A percentile compares a stretch with the other conserved stretches of the same genome.
Evolutionary conservation across 2,797 vertebrate genomes (phyloP).

Genomic region (Hemitrygon akajei): DNA sequence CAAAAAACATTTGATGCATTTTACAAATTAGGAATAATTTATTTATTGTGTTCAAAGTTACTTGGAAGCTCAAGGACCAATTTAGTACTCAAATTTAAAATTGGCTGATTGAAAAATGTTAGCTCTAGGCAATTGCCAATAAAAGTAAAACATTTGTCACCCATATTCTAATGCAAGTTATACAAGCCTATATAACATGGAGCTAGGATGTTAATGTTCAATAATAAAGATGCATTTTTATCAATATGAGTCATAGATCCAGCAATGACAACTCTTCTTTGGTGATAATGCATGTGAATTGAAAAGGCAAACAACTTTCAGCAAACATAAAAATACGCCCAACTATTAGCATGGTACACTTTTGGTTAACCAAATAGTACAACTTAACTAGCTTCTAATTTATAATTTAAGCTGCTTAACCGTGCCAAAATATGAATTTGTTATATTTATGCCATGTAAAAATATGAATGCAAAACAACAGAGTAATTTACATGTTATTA

Average conservation of each 20-base stretch:
- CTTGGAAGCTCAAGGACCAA: background rate
- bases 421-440: background rate
- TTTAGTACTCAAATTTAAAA: background rate
- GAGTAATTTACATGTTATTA: background rate
- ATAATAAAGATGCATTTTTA: background rate
- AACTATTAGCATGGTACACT: too few relatives aligned
- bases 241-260: background rate
- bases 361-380: too few relatives aligned
- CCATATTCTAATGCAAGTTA: background rate
- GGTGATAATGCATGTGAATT: background rate
- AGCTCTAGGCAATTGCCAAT: background rate
- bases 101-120: background rate
- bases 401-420: background rate
- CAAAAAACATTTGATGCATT: background rate
- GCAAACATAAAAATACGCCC: background rate
- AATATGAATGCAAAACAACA: slow-evolving; percentile 10
- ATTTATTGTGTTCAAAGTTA: background rate
- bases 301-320: background rate
- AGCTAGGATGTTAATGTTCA: background rate
- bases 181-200: too few relatives aligned
- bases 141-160: too few relatives aligned
- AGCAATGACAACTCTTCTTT: background rate
- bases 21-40: background rate
- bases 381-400: background rate
- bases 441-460: slow-evolving; percentile 1